Evolutionary conservation across 2,797 vertebrate species (phyloP), one percentile per base, ranked within the genome.

Genomic region (Gastrophryne carolinensis): DNA sequence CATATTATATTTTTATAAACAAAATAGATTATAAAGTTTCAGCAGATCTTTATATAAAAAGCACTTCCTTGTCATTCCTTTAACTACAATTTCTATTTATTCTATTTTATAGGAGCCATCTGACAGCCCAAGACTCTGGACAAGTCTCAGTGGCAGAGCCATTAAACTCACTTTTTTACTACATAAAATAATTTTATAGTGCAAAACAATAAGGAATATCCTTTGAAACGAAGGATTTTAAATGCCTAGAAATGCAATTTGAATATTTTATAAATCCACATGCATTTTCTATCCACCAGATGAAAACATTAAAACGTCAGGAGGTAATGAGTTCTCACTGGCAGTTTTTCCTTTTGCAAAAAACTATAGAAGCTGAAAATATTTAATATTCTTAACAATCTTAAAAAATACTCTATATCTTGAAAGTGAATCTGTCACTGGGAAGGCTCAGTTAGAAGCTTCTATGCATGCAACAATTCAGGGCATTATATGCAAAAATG

Each of bases 131-230:
- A 17, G 32, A 2, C 49, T 57, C 47, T 24, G 49, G 29, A 58
- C 15, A 13, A 41, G 17, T 44, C 50, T 47, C 52, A 24, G 32
- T 34, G 27, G 39, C 32, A 27, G 58, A 50, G 21, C 15, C 21
- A 58, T 57, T 66, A 26, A 29, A 60, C 15, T 39, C 3, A 15
- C 15, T 58, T 34, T 61, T 68, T 30, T 57, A 41, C 66, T 17
- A 57, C 32, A 74, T 65, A 61, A 69, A 83, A 81, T 30, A 23
- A 75, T 82, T 82, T 81, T 69, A 80, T 77, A 60, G 60, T 9
- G 5, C 50, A 29, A 57, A 67, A 67, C 63, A 60, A 39, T 50
- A 67, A 30, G 75, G 26, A 65, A 13, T 27, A n/a, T 10, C 21
- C 37, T 66, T 61, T 75, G 53, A 44, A 67, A 47, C 24, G 35